A percentile compares a stretch with the other conserved stretches of the same genome.
These are phyloP conservation scores for Chymomyza fuscimana DNA, from an alignment of 2,888 invertebrate genomes.

Conservation along the genomic window DNA sequence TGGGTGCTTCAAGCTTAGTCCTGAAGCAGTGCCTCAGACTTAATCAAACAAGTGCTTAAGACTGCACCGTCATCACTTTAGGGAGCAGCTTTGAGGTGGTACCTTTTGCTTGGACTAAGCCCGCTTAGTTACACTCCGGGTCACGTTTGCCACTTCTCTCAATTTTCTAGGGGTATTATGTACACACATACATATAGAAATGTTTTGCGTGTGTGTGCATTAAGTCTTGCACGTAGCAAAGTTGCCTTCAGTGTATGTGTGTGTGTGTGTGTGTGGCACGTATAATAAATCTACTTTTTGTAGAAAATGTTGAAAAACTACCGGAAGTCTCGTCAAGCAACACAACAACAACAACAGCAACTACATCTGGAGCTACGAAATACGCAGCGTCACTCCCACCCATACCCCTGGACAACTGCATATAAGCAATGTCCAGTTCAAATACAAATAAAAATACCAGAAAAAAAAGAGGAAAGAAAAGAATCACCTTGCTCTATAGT, in stretches of 20 bases:
- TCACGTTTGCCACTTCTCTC: conserved; percentile 22
- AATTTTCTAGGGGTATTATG: neutral
- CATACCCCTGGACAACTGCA: conserved; percentile 6
- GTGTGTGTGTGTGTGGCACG: conserved; percentile 29
- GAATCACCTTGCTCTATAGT: neutral
- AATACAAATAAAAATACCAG: conserved; percentile 36
- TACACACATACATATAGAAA: neutral
- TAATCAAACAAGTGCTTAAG: neutral
- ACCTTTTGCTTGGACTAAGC: neutral
- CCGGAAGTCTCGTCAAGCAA: conserved; percentile 46
- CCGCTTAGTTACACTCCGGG: conserved; percentile 1
- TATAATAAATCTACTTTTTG: conserved; percentile 62
- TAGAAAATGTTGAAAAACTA: conserved; percentile 48
- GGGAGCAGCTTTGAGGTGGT: neutral
- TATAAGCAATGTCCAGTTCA: conserved; percentile 43
- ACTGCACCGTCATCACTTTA: neutral
- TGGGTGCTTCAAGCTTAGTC: neutral
- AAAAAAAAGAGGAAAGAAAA: conserved; percentile 15
- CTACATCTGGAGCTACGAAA: conserved; percentile 20
- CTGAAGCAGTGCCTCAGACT: neutral
- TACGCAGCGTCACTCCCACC: conserved; percentile 27
- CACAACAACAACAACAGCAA: conserved; percentile 12
- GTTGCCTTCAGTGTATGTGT: neutral
- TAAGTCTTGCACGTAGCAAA: conserved; percentile 22
- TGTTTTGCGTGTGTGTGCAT: neutral